A percentile compares a stretch with the other conserved stretches of the same genome.
phyloP scores from a whole-genome alignment of 2,888 invertebrate species.

The Drosophila peninsularis region DNA sequence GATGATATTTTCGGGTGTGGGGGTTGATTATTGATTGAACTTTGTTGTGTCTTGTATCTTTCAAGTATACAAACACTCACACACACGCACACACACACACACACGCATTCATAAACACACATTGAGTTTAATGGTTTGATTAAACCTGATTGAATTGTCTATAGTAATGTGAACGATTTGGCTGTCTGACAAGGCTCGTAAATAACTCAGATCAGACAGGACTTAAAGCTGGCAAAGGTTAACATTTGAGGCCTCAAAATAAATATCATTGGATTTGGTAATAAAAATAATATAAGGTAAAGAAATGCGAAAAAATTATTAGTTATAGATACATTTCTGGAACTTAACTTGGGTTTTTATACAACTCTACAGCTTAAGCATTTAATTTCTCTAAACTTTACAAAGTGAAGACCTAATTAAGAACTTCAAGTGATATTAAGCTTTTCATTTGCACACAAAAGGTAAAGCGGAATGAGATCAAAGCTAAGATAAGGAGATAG shows the following conservation, averaged over 20 bases:
- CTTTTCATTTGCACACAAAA: conserved; percentile 47
- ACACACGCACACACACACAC: conserved; percentile 2
- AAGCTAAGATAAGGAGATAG: conserved; percentile 5
- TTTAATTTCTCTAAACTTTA: conserved; percentile 25
- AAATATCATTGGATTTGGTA: background rate
- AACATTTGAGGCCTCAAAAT: background rate
- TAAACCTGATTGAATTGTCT: conserved; percentile 76
- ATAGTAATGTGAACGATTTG: conserved; percentile 52
- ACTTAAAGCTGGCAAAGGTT: conserved; percentile 26
- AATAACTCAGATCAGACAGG: conserved; percentile 44
- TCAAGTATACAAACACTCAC: conserved; percentile 10
- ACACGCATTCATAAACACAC: conserved; percentile 20
- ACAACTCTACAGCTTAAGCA: background rate
- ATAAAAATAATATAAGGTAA: too few relatives aligned
- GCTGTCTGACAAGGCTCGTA: conserved; percentile 50
- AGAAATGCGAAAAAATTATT: too few relatives aligned
- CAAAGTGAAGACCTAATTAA: conserved; percentile 42
- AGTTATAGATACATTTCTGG: too few relatives aligned
- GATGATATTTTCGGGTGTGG: conserved; percentile 46
- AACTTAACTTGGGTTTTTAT: too few relatives aligned
- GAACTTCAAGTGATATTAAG: conserved; percentile 29
- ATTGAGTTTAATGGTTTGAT: conserved; percentile 71
- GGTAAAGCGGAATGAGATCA: conserved; percentile 30
- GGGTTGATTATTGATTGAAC: conserved; percentile 70
- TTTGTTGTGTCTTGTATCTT: conserved; percentile 40